Percentiles rank a stretch among this genome's conserved stretches.
Evolutionary conservation across 1,140 invertebrate genomes (phyloP).

Genomic region (Drosophila rufa): DNA sequence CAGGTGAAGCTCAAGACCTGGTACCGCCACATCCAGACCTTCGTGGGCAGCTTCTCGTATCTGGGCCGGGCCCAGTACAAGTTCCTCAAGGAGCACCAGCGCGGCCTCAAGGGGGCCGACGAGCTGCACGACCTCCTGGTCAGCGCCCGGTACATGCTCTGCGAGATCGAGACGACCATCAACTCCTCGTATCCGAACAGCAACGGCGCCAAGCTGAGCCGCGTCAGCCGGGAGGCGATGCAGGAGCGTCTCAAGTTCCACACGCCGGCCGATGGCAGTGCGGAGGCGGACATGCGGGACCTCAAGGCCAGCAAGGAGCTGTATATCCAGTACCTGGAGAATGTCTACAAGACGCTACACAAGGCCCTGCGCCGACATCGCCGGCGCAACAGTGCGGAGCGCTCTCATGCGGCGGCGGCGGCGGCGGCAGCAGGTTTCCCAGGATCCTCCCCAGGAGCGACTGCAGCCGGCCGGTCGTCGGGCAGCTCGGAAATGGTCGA

Average conservation of each 20-base stretch:
- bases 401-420: constrained; percentile 3
- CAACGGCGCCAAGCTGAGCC: constrained; percentile 59
- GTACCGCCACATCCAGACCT: constrained; percentile 77
- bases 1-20: constrained; percentile 73
- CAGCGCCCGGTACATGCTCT: constrained; percentile 66
- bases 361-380: constrained; percentile 37
- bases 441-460: not conserved
- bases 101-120: constrained; percentile 36
- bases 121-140: constrained; percentile 68
- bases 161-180: constrained; percentile 75
- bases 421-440: not conserved
- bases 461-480: constrained; percentile 5
- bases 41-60: constrained; percentile 68
- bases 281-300: constrained; percentile 52
- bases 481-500: constrained; percentile 46
- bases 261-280: constrained; percentile 59
- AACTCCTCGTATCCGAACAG: constrained; percentile 66
- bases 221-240: constrained; percentile 59
- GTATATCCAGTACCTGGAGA: constrained; percentile 63
- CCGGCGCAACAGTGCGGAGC: constrained; percentile 26
- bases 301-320: constrained; percentile 68
- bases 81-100: constrained; percentile 64
- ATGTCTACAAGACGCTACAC: constrained; percentile 53
- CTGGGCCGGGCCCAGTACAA: constrained; percentile 72
- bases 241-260: constrained; percentile 56